These are phyloP conservation scores for Chaenogobius annularis DNA, from an alignment of 2,113 vertebrate species.

Conservation along the genomic window DNA sequence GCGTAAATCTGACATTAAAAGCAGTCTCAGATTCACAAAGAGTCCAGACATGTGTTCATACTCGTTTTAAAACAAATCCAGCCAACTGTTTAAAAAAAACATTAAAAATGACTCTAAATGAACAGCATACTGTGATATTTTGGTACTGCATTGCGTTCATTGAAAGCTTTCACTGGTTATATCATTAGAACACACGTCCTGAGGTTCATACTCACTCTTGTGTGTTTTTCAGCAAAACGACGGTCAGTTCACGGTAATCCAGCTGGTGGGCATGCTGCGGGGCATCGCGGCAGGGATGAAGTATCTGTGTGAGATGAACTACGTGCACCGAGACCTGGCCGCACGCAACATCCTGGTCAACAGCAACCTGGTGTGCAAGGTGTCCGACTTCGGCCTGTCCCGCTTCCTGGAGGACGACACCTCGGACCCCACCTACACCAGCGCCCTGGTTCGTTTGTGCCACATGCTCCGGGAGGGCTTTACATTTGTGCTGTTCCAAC, in stretches of 20 bases:
- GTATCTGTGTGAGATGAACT: constrained; percentile 96
- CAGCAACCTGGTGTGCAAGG: constrained; percentile 97
- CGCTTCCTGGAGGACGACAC: constrained; percentile 95
- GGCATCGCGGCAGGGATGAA: constrained; percentile 95
- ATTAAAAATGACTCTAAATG: too few relatives aligned
- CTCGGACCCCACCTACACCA: constrained; percentile 96
- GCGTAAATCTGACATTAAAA: too few relatives aligned
- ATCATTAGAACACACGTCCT: not conserved
- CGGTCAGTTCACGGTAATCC: constrained; percentile 95
- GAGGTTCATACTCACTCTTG: not conserved
- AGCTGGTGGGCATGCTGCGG: constrained; percentile 94
- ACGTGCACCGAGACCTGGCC: constrained; percentile 92
- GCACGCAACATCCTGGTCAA: constrained; percentile 97
- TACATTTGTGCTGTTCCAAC: not conserved
- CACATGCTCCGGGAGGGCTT: not conserved
- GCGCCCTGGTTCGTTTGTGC: constrained; percentile 84
- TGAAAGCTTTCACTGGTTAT: too few relatives aligned
- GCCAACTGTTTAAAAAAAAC: too few relatives aligned
- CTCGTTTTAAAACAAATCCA: too few relatives aligned
- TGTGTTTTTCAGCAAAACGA: constrained; percentile 87
- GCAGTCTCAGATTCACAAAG: too few relatives aligned
- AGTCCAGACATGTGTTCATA: too few relatives aligned
- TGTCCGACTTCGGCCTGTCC: constrained; percentile 94
- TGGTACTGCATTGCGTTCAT: too few relatives aligned
- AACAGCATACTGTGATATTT: too few relatives aligned